Conservation (phyloP, 2,113 vertebrate genomes). For the Lipophrys pholis region DNA sequence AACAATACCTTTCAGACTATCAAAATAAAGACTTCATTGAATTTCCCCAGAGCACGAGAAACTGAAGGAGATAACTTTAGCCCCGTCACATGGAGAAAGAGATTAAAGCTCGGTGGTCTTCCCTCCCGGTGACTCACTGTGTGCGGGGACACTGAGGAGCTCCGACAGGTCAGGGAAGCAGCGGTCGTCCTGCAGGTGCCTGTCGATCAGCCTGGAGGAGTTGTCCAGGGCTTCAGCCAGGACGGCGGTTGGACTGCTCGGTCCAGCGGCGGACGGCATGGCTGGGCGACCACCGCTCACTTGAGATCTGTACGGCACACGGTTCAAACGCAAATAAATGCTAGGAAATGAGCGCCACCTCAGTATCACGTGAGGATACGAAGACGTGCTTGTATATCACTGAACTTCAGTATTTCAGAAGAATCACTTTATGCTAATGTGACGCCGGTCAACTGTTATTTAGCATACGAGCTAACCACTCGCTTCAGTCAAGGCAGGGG, state of each 20-base stretch:
- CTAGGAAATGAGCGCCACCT: too few species aligned
- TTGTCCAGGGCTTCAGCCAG: conserved; percentile 89
- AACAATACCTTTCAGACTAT: too few species aligned
- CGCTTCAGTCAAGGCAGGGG: conserved; percentile 6
- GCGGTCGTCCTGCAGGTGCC: conserved; percentile 91
- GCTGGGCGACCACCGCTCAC: conserved; percentile 19
- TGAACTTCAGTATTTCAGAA: too few species aligned
- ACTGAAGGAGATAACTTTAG: too few species aligned
- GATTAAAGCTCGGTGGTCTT: too few species aligned
- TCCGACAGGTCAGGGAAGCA: conserved; percentile 94
- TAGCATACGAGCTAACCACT: conserved; percentile 57
- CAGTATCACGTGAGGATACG: too few species aligned
- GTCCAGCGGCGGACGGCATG: conserved; percentile 87
- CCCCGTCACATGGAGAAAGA: too few species aligned
- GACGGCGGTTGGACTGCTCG: conserved; percentile 77
- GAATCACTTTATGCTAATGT: too few species aligned
- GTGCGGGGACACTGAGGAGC: conserved; percentile 89
- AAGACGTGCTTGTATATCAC: background rate
- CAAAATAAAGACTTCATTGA: too few species aligned
- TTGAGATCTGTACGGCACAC: conserved; percentile 7
- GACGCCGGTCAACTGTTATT: background rate
- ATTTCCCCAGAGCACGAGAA: too few species aligned
- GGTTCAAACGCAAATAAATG: background rate
- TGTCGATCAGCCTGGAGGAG: conserved; percentile 90
- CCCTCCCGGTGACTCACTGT: conserved; percentile 82